Base-by-base conservation (phyloP, 53 echinoderm and acorn worm genomes). In the Astropecten irregularis region DNA sequence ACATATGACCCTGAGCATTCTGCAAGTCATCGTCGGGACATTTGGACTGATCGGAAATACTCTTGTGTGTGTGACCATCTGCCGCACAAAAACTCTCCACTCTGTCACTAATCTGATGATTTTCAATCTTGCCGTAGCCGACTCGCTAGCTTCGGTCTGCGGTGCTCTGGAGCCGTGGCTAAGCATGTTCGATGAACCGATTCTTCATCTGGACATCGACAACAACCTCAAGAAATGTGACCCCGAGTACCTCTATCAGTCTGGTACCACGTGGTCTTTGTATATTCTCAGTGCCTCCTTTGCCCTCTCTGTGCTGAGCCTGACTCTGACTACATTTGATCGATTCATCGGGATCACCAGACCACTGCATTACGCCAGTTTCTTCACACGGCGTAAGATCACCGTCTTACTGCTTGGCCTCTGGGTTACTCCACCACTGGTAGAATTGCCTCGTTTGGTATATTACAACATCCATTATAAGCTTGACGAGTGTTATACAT, bases 41-140 rank as follows among this genome's bases (percentile, higher is more conserved):
- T 11, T 76, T 39, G 77, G 77, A 47, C 46, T 77, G 37, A 30
- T 77, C 21, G 77, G 77, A 2, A 77, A 77, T 46, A 56, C 20
- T 30, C 57, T 58, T 32, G 62, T 77, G 18, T 77, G 77, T 31
- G 28, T 62, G 62, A 62, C 77, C 30, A 61, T 77, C 31, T 40
- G 42, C 9, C 40, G 27, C 20, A 77, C 77, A n/a, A 62, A 60
- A 48, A 33, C 32, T 30, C 77, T 77, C 30, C 77, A 62, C 60
- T 47, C 3, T 27, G 29, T 76, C 40, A 76, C 76, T 26, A 86
- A 86, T 28, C 56, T 56, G 8, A 62, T 86, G 64, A 56, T 86
- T 15, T 68, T 86, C 36, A 77, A 86, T 29, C 77, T 86, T 9
- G 77, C 86, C 10, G 31, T 79, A n/a, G 79, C 86, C 28, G 86